Conservation (phyloP, 2,797 vertebrate species). For the Steatocranus sp. region DNA sequence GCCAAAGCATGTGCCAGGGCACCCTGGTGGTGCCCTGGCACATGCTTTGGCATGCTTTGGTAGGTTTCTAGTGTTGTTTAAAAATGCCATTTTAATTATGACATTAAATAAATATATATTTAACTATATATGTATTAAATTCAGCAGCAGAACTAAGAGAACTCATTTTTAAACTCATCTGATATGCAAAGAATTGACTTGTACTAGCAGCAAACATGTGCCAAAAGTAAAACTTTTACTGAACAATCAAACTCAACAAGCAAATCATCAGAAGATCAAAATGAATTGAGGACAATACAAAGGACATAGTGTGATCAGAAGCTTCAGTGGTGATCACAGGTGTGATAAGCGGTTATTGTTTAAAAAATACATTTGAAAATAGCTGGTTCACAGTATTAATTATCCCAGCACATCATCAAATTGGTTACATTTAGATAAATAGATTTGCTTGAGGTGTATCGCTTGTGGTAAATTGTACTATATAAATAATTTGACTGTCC, state of each 20-base stretch:
- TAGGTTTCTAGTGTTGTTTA: neutral
- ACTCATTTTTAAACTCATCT: neutral
- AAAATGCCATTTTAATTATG: neutral
- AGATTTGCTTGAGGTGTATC: neutral
- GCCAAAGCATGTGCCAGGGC: neutral
- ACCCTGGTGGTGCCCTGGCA: neutral
- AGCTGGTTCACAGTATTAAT: neutral
- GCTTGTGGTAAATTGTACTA: neutral
- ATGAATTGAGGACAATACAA: neutral
- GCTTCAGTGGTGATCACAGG: neutral
- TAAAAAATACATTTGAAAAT: neutral
- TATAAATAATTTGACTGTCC: neutral
- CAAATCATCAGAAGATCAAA: neutral
- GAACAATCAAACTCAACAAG: neutral
- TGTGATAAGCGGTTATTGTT: neutral
- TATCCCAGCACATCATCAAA: neutral
- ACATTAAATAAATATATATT: neutral
- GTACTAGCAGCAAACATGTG: accelerated
- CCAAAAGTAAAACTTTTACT: neutral
- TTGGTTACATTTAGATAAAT: neutral
- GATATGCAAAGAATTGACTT: neutral
- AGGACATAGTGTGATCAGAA: neutral
- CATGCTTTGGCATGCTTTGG: too few species aligned
- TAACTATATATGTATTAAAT: neutral
- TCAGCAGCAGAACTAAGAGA: neutral